Base-by-base conservation (phyloP, 2,113 vertebrate genomes). In the Phyllostomus discolor region DNA sequence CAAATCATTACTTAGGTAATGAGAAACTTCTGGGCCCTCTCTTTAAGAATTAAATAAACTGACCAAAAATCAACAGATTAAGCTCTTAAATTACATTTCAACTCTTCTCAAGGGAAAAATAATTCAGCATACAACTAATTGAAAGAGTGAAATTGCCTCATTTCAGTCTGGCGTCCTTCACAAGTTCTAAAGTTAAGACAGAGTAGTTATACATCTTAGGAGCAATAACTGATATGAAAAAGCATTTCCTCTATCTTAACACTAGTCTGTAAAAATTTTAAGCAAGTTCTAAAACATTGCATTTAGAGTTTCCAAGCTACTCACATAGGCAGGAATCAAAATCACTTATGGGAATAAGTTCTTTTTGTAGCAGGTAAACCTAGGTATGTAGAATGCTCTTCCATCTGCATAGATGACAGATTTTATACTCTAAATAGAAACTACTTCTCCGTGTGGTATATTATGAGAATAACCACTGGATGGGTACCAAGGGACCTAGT, bases 401-500 rank as follows among this genome's bases (percentile, higher is more conserved):
- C n/a, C 5, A 11, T n/a, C 31, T 31, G 14, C 11, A 78, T 38
- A 87, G n/a, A 59, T 46, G 38, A 67, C 75, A 80, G 31, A 28
- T 64, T 94, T 93, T 97, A 97, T 96, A 94, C 62, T 90, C 62
- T 54, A 90, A 52, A 22, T 38, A 59, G 93, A 81, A 96, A 59
- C 38, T 26, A 19, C 14, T 41, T 20, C 12, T 59, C 20, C 15
- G 2, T 38, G 57, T 82, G 62, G 7, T 15, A 6, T 57, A 46
- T 48, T 46, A 67, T 48, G 72, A 67, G 89, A 81, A 90, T 24
- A 35, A 80, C 41, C 52, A 43, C 20, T 70, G n/a, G 28, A 64
- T 10, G 3, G 15, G 38, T 66, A 33, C 64, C 96, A 35, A 79
- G 97, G 96, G 97, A 97, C 80, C 67, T 80, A n/a, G 31, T 87